Evolutionary conservation across 2,888 invertebrate species (phyloP).

Genomic region (Galerucella calmariensis): DNA sequence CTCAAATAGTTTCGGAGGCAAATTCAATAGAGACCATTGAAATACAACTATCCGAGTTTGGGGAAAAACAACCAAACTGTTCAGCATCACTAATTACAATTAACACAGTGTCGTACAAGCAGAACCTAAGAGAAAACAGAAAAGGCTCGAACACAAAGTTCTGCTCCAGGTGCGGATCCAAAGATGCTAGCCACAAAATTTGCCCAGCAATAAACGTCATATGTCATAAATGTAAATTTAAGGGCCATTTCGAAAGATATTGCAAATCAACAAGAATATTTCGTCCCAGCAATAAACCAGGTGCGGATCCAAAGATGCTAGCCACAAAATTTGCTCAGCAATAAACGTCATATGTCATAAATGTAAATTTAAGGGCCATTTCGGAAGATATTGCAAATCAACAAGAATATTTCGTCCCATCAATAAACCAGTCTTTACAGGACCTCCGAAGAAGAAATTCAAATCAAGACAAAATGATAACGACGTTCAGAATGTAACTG

Average conservation of each 20-base stretch:
- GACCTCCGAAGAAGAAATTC: not conserved
- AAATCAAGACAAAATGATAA: not conserved
- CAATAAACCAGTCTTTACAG: not conserved
- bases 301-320: too few relatives aligned
- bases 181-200: not conserved
- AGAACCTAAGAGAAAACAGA: too few relatives aligned
- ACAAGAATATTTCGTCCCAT: conserved; percentile 17
- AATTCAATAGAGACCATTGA: too few relatives aligned
- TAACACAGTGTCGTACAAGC: too few relatives aligned
- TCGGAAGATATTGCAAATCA: conserved; percentile 40
- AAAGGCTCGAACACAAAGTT: too few relatives aligned
- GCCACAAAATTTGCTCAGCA: not conserved
- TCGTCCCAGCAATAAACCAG: not conserved
- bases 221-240: conserved; percentile 12
- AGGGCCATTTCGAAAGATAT: conserved; percentile 46
- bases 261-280: conserved; percentile 36
- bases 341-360: conserved; percentile 14
- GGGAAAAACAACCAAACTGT: too few relatives aligned
- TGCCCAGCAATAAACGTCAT: conserved; percentile 15
- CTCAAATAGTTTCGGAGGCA: conserved; percentile 34
- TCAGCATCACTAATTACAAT: too few relatives aligned
- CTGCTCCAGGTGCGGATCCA: too few relatives aligned
- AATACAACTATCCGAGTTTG: too few relatives aligned
- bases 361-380: conserved; percentile 44
- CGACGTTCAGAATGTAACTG: not conserved